Base-by-base conservation (phyloP, 2,888 invertebrate species). In the Sesia apiformis region DNA sequence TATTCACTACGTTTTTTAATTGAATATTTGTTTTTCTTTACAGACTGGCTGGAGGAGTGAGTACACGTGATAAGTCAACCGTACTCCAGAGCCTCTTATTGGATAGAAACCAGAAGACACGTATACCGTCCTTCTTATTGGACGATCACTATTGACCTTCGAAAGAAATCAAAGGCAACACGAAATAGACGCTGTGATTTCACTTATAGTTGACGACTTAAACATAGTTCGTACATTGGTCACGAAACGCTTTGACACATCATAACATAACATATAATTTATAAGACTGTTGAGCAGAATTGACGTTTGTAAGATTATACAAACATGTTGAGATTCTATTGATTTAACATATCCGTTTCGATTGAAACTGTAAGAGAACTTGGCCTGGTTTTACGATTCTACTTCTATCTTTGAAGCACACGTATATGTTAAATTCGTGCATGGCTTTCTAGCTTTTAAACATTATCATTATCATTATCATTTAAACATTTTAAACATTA, bases 21-120 rank as follows among this genome's bases (percentile, higher is more conserved):
- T 23, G 23, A 23, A 23, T 23, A 23, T 23, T 23, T 23, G 23
- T 67, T 74, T 74, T 81, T 89, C 74, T 77, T 93, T 93, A 58
- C 93, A 96, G 96, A 94, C 94, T 84, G 94, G 96, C 76, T 96
- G 96, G 96, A 93, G 96, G 90, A 94, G 96, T 76, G 96, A 96
- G 89, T 96, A 96, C 90, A 96, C 96, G 95, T 96, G 96, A 96
- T 96, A 94, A 92, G 91, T 85, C 80, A 79, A 78, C 73, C 70
- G 68, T 70, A 73, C 65, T 63, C 66, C 59, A 63, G 69, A 76
- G 69, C 70, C 72, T 69, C 66, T 72, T 66, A 66, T 68, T 70
- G 69, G 66, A 70, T 61, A 64, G 63, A 63, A 58, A 64, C 66
- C 63, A 63, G 65, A 60, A 61, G 58, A 63, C 60, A 64, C 56